phyloP scores from a whole-genome alignment of 2,113 vertebrate species.

The Notothenia rossii region DNA sequence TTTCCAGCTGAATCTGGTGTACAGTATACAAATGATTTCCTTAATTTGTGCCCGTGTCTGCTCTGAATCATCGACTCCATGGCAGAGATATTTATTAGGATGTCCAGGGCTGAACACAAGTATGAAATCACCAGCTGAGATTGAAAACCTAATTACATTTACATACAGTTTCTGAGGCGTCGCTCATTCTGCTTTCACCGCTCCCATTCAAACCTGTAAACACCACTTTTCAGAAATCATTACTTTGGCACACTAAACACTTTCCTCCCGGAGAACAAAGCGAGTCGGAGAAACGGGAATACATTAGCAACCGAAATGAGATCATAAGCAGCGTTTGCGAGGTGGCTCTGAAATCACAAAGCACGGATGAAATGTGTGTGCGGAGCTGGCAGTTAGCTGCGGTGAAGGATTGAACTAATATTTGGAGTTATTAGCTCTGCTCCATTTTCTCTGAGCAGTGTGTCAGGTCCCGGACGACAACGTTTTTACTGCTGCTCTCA shows the following conservation, averaged over 20 bases:
- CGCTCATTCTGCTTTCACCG: slow-evolving; percentile 45
- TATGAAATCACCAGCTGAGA: slow-evolving; percentile 64
- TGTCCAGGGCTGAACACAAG: slow-evolving; percentile 37
- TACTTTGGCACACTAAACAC: slow-evolving; percentile 74
- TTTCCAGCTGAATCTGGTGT: background rate
- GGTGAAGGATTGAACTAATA: slow-evolving; percentile 76
- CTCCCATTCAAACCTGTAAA: slow-evolving; percentile 75
- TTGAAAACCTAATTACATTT: slow-evolving; percentile 80
- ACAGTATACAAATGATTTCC: slow-evolving; percentile 29
- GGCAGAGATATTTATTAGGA: slow-evolving; percentile 70
- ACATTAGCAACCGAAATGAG: slow-evolving; percentile 79
- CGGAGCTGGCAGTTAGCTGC: slow-evolving; percentile 60
- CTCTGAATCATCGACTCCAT: slow-evolving; percentile 48
- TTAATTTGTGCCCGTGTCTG: slow-evolving; percentile 59
- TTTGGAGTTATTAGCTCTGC: slow-evolving; percentile 79
- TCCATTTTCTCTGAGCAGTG: slow-evolving; percentile 71
- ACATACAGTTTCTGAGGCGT: slow-evolving; percentile 65
- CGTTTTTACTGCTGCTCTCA: slow-evolving; percentile 58
- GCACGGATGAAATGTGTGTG: slow-evolving; percentile 73
- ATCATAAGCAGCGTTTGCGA: slow-evolving; percentile 73
- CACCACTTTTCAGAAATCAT: slow-evolving; percentile 76
- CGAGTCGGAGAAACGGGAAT: slow-evolving; percentile 63
- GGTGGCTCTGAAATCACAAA: slow-evolving; percentile 77
- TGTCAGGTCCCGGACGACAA: slow-evolving; percentile 61
- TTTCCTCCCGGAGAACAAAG: slow-evolving; percentile 76